Base-by-base conservation (phyloP, 1,140 invertebrate species). In the Bombus waltoni region DNA sequence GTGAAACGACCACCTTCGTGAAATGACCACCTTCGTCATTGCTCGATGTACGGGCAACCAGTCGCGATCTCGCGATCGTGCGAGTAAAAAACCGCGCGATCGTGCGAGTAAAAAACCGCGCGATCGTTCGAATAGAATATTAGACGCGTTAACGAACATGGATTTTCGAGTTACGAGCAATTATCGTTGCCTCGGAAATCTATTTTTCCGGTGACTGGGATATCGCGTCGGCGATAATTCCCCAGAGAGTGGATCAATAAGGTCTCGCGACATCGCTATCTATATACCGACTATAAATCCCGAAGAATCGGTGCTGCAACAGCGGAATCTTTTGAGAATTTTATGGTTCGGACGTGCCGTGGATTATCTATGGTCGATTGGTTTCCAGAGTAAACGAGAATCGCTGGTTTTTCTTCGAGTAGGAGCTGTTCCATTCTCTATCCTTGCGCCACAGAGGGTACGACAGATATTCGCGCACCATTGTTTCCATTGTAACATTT, bases 181-280 rank as follows among this genome's bases (percentile, higher is more conserved):
- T 87, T 86, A 81, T 76, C 53, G 57, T 35, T 15, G 57, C 44
- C 78, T 81, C 73, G 72, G 57, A 72, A 71, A 86, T 77, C 18
- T 77, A 72, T 81, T 87, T 86, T 72, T 81, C 83, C 57, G 3
- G 22, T 25, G 38, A 35, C n/a, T n/a, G 3, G n/a, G 18, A 38
- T 22, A 47, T 44, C 84, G 32, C 66, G 53, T 28, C 35, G 72
- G 38, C 80, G 77, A 88, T 88, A 87, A 87, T 87, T 88, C 80
- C 73, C 47, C 65, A 1, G 18, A 42, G 47, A 87, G 71, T 62
- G 42, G 40, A 83, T 88, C 87, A 44, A 88, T 87, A 87, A 79
- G 47, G 75, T 81, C 57, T 72, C 28, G n/a, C 77, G 8, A 57
- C 44, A 35, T 53, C 40, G 35, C 57, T 25, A 32, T 66, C 53